A percentile compares a stretch with the other conserved stretches of the same genome.
Evolutionary conservation across 2,113 vertebrate species (phyloP).

Genomic region (Phaetusa simplex): DNA sequence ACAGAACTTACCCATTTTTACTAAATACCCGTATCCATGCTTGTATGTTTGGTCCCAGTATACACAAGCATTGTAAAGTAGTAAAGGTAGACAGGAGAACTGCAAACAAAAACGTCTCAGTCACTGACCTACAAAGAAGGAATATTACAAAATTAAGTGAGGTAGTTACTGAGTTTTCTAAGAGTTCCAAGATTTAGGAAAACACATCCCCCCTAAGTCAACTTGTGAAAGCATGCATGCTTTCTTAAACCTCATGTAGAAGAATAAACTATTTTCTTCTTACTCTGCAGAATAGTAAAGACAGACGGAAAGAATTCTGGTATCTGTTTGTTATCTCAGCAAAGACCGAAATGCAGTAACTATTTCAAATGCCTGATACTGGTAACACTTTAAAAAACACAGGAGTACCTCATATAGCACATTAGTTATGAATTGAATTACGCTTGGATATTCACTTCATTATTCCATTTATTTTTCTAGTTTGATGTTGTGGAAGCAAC

Average conservation of each 20-base stretch:
- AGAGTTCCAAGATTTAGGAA: neutral
- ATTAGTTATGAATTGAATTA: neutral
- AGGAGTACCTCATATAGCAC: neutral
- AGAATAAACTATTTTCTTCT: neutral
- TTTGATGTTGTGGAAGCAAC: neutral
- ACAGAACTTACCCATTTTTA: slow-evolving; percentile 87
- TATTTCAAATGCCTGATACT: neutral
- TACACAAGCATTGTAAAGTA: slow-evolving; percentile 90
- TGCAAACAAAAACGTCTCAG: slow-evolving; percentile 92
- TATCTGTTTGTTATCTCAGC: neutral
- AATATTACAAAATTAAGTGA: neutral
- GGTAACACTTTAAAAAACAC: neutral
- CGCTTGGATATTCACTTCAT: neutral
- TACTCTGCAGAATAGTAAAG: neutral
- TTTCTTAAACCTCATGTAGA: neutral
- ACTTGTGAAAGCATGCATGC: neutral
- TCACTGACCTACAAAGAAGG: slow-evolving; percentile 77
- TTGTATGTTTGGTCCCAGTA: slow-evolving; percentile 91
- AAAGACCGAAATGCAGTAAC: neutral
- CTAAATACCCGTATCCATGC: slow-evolving; percentile 96
- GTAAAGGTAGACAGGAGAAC: slow-evolving; percentile 90
- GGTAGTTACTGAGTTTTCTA: neutral
- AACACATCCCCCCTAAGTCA: neutral
- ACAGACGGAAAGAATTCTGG: neutral
- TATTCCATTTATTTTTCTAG: neutral